phyloP scores from a whole-genome alignment of 2,113 vertebrate genomes.

The Zeus faber region DNA sequence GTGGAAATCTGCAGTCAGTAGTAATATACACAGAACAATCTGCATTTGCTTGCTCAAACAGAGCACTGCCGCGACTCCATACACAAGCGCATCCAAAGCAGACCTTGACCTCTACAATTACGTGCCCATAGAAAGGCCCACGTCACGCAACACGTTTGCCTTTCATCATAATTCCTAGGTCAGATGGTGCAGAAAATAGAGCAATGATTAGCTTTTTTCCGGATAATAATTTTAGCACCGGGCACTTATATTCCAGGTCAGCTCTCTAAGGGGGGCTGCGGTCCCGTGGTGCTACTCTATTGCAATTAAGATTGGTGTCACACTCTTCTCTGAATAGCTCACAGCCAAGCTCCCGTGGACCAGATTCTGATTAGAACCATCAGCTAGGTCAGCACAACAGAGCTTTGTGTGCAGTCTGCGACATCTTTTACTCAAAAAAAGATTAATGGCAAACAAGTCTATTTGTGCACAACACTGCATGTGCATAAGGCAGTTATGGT shows the following conservation, averaged over 20 bases:
- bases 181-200: conserved; percentile 58
- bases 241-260: conserved; percentile 61
- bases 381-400: conserved; percentile 35
- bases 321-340: conserved; percentile 56
- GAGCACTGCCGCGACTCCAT: background rate
- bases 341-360: conserved; percentile 37
- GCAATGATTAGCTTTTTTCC: conserved; percentile 51
- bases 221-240: conserved; percentile 53
- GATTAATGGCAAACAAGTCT: too few species aligned
- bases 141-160: background rate
- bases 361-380: conserved; percentile 42
- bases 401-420: too few species aligned
- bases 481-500: too few species aligned
- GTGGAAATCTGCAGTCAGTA: too few species aligned
- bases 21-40: background rate
- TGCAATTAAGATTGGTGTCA: conserved; percentile 63
- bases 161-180: conserved; percentile 30
- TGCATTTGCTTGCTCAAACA: background rate
- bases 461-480: too few species aligned
- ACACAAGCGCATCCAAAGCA: conserved; percentile 1
- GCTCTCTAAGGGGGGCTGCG: conserved; percentile 44
- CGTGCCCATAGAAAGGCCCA: background rate
- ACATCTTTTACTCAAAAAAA: too few species aligned
- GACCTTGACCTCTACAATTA: background rate
- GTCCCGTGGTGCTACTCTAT: conserved; percentile 45